phyloP scores from a whole-genome alignment of 2,797 vertebrate genomes.

The Caiman crocodilus region DNA sequence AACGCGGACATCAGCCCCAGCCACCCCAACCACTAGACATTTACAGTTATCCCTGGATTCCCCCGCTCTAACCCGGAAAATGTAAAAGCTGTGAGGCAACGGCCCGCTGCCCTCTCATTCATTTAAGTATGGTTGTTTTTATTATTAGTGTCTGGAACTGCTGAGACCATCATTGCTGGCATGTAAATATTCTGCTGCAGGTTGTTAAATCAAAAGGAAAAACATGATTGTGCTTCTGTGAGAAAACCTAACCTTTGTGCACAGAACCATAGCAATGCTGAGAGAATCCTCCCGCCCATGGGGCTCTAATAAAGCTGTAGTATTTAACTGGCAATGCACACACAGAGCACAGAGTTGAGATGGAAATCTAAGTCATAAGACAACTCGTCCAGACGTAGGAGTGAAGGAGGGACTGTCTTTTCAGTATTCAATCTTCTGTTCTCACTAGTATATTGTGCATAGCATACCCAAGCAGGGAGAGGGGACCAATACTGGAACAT shows the following conservation, averaged over 20 bases:
- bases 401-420: not conserved
- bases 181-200: not conserved
- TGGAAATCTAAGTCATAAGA: not conserved
- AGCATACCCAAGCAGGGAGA: constrained; percentile 53
- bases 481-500: constrained; percentile 68
- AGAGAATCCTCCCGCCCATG: not conserved
- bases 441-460: constrained; percentile 56
- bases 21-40: constrained; percentile 2
- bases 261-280: not conserved
- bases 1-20: constrained; percentile 17
- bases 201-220: not conserved
- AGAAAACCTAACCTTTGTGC: constrained; percentile 42
- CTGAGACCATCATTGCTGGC: not conserved
- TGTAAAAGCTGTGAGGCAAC: not conserved
- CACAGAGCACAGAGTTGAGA: not conserved
- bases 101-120: not conserved
- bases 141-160: constrained; percentile 15
- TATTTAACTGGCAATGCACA: not conserved
- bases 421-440: constrained; percentile 46
- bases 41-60: not conserved
- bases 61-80: not conserved
- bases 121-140: rapidly evolving
- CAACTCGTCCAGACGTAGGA: not conserved
- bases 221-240: not conserved
- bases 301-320: not conserved